Base-by-base conservation (phyloP, 2,888 invertebrate genomes). In the Euplexia lucipara region DNA sequence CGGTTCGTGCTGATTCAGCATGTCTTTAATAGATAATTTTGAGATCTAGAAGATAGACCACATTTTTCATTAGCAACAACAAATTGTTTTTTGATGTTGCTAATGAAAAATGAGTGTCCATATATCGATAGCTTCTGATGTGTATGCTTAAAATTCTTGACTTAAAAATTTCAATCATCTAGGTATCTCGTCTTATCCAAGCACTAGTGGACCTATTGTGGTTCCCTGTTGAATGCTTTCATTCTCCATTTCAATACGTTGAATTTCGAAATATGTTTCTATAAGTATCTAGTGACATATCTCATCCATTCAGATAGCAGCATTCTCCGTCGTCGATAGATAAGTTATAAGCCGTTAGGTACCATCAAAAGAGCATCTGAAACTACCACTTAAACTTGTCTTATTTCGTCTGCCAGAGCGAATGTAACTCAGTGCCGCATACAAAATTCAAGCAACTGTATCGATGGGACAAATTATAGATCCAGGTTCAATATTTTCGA, bases 381-480 rank as follows among this genome's bases (percentile, higher is more conserved):
- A 14, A 53, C 9, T 16, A 34, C 26, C n/a, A 34, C 35, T 45
- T 9, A 30, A 52, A 47, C 35, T 75, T 35, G 9, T 63, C 47
- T 57, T 60, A 58, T 70, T 73, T 54, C 18, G 12, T 42, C 52
- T 51, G 41, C 39, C 9, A 34, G n/a, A 48, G 37, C 18, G 16
- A 71, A 47, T 44, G n/a, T 48, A 41, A 37, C 18, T 52, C 57
- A 51, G 26, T 53, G 20, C 56, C 26, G 26, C 34, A 7, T 68
- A n/a, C n/a, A n/a, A n/a, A 63, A 52, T 60, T 67, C 49, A 60
- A 20, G 14, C 52, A 57, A 71, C 53, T 8, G 41, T 34, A 32
- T 53, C 41, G 53, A 62, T 52, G 51, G 22, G 37, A 66, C 22
- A 44, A 48, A 69, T n/a, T 60, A 53, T 70, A 70, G 30, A 52